Evolutionary conservation across 1,140 invertebrate species (phyloP), one percentile per base, ranked within the genome.

Genomic region (Ylistrum balloti): DNA sequence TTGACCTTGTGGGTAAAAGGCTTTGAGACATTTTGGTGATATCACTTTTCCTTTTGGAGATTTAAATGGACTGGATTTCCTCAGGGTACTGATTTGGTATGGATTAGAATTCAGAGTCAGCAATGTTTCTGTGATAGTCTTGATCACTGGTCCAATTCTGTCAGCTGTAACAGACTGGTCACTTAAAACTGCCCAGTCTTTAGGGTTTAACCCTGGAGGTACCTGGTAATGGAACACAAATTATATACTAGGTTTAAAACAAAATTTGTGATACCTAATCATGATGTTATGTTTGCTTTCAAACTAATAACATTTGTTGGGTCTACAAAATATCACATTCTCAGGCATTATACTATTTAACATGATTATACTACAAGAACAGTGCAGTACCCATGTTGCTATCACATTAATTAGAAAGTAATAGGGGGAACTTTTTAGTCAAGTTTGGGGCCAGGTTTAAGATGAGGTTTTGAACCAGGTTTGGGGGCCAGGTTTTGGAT

Each of bases 71-170:
- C 22, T 28, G 5, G 56, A n/a, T 28, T 74, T 74, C n/a, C 5
- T 74, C 5, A n/a, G 1, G 28, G 56, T 28, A 11, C 3, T 74
- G 20, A 28, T 17, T 28, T 5, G 56, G n/a, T 74, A n/a, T n/a
- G 22, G 56, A 74, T 7, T 74, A 5, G 56, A 74, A 74, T 74
- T 74, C 56, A 5, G 22, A 74, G 56, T 74, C 56, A 74, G 56
- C 17, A 74, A n/a, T 17, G 56, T 74, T 1, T 28, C 22, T 5
- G 56, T 74, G n/a, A 74, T 28, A 28, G 22, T 74, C 56, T 74
- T 74, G 56, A 74, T n/a, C 15, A 74, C 56, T 74, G 22, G 56
- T 74, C 56, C 56, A 74, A 74, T n/a, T 74, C n/a, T 74, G 5
- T 74, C 56, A 74, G 56, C 56, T 74, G 56, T 28, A 5, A 28